Percentiles rank a stretch among this genome's conserved stretches.
Conservation (phyloP, 1,140 invertebrate species). For the Pachyrhynchus sulphureomaculatus region DNA sequence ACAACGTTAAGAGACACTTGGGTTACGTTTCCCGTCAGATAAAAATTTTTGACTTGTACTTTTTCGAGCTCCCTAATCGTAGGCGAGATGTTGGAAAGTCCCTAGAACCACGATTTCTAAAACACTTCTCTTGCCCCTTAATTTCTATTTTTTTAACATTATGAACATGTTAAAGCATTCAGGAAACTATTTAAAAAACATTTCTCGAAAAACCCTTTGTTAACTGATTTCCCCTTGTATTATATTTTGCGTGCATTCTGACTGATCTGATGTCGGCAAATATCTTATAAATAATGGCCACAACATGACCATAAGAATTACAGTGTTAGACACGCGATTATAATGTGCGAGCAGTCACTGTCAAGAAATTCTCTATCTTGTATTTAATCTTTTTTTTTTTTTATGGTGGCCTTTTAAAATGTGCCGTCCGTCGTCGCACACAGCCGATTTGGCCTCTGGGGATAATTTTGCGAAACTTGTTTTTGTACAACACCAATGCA, state of each 20-base stretch:
- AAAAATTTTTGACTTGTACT: too few relatives aligned
- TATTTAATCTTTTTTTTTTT: constrained; percentile 5
- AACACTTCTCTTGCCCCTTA: too few relatives aligned
- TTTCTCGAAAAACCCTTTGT: too few relatives aligned
- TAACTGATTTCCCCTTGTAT: neutral
- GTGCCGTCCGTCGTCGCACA: constrained; percentile 2
- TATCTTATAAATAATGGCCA: constrained; percentile 12
- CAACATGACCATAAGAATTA: constrained; percentile 20
- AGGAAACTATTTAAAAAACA: too few relatives aligned
- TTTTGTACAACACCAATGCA: neutral
- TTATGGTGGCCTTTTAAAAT: constrained; percentile 1
- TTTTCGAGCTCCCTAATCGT: too few relatives aligned
- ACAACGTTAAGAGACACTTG: too few relatives aligned
- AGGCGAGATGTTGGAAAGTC: too few relatives aligned
- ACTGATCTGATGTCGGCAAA: constrained; percentile 8
- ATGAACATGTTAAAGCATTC: too few relatives aligned
- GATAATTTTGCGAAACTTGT: constrained; percentile 17
- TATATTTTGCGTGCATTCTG: neutral
- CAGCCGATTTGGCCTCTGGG: constrained; percentile 15
- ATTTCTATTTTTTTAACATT: too few relatives aligned
- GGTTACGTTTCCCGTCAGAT: too few relatives aligned
- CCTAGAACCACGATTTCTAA: too few relatives aligned
- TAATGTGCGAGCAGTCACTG: constrained; percentile 19
- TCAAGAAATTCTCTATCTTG: constrained; percentile 1
- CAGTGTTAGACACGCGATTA: constrained; percentile 26